Percentiles rank a stretch among this genome's conserved stretches.
These are phyloP conservation scores for Poecile montanus DNA, from an alignment of 2,797 vertebrate species.

Conservation along the genomic window DNA sequence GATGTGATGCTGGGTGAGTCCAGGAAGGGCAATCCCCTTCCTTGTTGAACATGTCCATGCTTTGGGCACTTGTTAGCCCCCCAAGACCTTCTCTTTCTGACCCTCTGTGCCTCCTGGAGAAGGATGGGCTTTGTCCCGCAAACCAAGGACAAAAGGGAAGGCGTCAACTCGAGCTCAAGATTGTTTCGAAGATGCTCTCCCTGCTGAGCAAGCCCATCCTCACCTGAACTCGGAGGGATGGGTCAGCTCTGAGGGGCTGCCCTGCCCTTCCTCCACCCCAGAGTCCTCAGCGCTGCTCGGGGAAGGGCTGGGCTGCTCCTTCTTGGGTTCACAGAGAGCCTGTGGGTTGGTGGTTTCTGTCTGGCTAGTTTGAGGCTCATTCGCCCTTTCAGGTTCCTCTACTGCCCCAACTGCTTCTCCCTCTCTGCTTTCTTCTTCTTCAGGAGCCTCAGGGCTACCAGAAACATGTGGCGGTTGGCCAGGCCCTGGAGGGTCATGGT, in stretches of 20 bases:
- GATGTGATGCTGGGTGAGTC: background rate
- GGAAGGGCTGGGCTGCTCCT: constrained; percentile 75
- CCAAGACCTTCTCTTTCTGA: background rate
- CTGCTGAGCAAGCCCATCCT: constrained; percentile 6
- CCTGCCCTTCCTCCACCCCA: constrained; percentile 80
- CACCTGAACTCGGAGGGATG: constrained; percentile 96
- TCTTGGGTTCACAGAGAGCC: constrained; percentile 27
- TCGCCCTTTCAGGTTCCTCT: background rate
- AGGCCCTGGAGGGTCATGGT: constrained; percentile 94
- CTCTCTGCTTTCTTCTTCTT: constrained; percentile 79
- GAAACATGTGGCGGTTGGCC: constrained; percentile 88
- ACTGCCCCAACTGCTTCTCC: constrained; percentile 59
- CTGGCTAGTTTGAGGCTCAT: background rate
- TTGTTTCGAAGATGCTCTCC: background rate
- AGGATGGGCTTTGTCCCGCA: background rate
- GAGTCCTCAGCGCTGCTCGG: constrained; percentile 78
- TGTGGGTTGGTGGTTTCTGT: background rate
- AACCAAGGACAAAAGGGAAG: background rate
- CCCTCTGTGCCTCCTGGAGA: background rate
- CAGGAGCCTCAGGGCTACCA: constrained; percentile 85
- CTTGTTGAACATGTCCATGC: background rate
- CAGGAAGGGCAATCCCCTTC: background rate
- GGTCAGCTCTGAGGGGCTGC: constrained; percentile 80
- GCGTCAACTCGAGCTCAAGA: background rate
- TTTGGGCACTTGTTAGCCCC: background rate